Evolutionary conservation across 2,113 vertebrate genomes (phyloP), one percentile per base, ranked within the genome.

Genomic region (Abramis brama): DNA sequence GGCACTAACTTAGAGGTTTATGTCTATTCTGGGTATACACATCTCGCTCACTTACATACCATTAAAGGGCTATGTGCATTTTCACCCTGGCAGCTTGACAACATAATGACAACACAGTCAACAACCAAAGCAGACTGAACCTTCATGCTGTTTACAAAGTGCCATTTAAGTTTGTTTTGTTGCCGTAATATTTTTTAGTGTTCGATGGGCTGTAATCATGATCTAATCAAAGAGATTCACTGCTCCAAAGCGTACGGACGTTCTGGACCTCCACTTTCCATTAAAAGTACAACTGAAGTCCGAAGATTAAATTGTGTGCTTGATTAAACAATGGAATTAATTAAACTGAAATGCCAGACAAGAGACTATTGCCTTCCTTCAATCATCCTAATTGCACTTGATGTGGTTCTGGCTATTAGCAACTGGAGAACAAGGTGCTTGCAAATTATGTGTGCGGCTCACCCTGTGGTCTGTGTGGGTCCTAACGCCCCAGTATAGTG

Each of bases 251-350:
- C 43, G 27, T 74, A 30, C 13, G 43, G 52, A 52, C 78, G 47
- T 87, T 82, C 76, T 77, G 60, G 73, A 45, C 78, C n/a, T 73
- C 45, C 19, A 82, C 84, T 62, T 82, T 84, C 70, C 55, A 80
- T 78, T 87, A 84, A 86, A 84, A 86, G 70, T 85, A 78, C 70
- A 75, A 71, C 87, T 70, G n/a, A 87, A 89, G 78, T 86, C 82
- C 33, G 55, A 87, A 77, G 36, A 90, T 90, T 82, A 88, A 88
- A 87, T 85, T 25, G 79, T 83, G 79, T 88, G 89, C 89, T 85
- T 88, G 87, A 90, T 87, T 90, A 90, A 90, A 90, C 87, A 90
- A 88, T 68, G 73, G 83, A 83, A 90, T 83, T 88, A 87, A 88
- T 90, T 87, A 43, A 82, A 86, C 52, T 82, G 59, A 83, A 85